A percentile compares a stretch with the other conserved stretches of the same genome.
phyloP scores from a whole-genome alignment of 2,797 vertebrate genomes.

The Heliangelus exortis region DNA sequence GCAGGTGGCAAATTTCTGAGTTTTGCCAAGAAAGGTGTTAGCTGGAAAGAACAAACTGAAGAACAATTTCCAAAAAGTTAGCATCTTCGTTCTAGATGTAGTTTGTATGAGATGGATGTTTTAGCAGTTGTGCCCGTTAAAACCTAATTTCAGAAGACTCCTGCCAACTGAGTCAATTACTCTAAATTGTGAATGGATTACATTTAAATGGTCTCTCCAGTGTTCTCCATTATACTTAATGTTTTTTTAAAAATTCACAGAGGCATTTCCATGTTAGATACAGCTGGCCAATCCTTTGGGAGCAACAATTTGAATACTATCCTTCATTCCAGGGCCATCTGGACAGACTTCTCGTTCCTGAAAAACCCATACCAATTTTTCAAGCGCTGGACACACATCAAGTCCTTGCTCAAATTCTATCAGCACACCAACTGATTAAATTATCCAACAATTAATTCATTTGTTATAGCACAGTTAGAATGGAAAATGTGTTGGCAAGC shows the following conservation, averaged over 20 bases:
- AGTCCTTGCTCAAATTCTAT: slow-evolving; percentile 37
- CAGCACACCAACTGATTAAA: slow-evolving; percentile 38
- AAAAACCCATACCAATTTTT: slow-evolving; percentile 25
- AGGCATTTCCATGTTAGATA: slow-evolving; percentile 41
- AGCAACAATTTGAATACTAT: slow-evolving; percentile 29
- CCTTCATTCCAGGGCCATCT: slow-evolving; percentile 55
- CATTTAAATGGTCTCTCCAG: slow-evolving; percentile 31
- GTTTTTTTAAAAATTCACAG: slow-evolving; percentile 3
- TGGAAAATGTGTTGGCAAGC: not conserved
- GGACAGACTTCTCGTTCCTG: not conserved
- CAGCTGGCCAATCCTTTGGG: slow-evolving; percentile 37
- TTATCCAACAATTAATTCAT: slow-evolving; percentile 40
- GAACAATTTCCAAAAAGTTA: not conserved
- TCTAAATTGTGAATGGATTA: slow-evolving; percentile 35
- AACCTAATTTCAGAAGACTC: slow-evolving; percentile 23
- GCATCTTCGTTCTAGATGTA: not conserved
- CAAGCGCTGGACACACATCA: slow-evolving; percentile 31
- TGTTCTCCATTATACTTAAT: slow-evolving; percentile 26
- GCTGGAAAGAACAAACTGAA: not conserved
- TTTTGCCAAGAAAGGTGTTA: not conserved
- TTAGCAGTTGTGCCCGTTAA: not conserved
- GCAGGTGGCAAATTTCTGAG: not conserved
- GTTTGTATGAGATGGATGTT: slow-evolving; percentile 12
- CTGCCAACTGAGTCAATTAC: slow-evolving; percentile 44
- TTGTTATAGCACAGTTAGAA: slow-evolving; percentile 8